Conservation (phyloP, 2,888 invertebrate species). For the Ennomos fuscantarius region DNA sequence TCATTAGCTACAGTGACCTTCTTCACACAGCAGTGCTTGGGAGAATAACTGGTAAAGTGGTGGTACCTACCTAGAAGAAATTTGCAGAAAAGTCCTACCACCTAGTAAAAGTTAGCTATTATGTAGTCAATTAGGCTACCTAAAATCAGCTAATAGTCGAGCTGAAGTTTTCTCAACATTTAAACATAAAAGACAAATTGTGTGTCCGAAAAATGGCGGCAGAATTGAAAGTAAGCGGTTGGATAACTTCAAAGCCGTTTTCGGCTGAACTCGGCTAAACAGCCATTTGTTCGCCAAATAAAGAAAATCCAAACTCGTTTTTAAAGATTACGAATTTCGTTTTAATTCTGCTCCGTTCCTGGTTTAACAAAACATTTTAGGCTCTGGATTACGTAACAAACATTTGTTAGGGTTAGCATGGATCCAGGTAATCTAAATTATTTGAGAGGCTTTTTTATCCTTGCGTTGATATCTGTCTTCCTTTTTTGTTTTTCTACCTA, state of each 20-base stretch:
- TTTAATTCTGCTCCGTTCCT: slow-evolving; percentile 26
- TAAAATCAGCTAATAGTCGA: too few relatives aligned
- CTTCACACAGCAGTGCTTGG: too few relatives aligned
- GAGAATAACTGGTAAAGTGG: too few relatives aligned
- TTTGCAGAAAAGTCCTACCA: too few relatives aligned
- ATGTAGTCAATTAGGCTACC: too few relatives aligned
- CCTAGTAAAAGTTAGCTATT: too few relatives aligned
- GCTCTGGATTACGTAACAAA: slow-evolving; percentile 14
- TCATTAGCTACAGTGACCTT: too few relatives aligned
- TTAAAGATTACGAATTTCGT: slow-evolving; percentile 42
- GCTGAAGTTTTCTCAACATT: background rate
- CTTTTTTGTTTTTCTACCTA: too few relatives aligned
- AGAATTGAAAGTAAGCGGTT: slow-evolving; percentile 29
- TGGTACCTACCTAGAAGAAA: too few relatives aligned
- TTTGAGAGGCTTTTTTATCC: slow-evolving; percentile 10
- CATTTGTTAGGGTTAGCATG: slow-evolving; percentile 24
- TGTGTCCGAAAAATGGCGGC: slow-evolving; percentile 9
- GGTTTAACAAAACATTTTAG: slow-evolving; percentile 20
- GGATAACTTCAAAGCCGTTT: slow-evolving; percentile 10
- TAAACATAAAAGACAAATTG: slow-evolving; percentile 19
- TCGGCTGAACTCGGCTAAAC: slow-evolving; percentile 27
- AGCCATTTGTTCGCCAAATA: slow-evolving; percentile 42
- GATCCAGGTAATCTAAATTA: slow-evolving; percentile 21
- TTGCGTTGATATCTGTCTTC: background rate
- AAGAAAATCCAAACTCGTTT: slow-evolving; percentile 42